Percentiles rank a stretch among this genome's conserved stretches.
Conservation (phyloP, 64 coral and sea anemone genomes). For the Platygyra sinensis region DNA sequence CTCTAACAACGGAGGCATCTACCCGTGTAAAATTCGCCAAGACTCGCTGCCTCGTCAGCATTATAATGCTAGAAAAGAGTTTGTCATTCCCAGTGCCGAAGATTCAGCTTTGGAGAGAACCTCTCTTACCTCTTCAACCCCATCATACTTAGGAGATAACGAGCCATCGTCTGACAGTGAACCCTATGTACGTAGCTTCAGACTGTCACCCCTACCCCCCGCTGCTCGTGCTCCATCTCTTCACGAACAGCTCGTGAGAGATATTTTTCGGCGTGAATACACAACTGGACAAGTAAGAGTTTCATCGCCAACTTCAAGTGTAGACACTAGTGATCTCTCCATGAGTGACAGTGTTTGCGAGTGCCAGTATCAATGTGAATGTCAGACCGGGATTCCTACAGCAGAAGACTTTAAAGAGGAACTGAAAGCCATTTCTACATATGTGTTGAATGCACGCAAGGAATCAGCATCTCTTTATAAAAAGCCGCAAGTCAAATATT, state of each 20-base stretch:
- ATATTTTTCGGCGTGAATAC: conserved; percentile 5
- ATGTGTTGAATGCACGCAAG: conserved; percentile 54
- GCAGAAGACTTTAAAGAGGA: conserved; percentile 75
- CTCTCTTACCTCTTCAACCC: not conserved
- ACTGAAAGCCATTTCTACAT: conserved; percentile 74
- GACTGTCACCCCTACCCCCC: not conserved
- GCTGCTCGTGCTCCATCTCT: not conserved
- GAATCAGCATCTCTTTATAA: conserved; percentile 20
- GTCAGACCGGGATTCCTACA: conserved; percentile 79
- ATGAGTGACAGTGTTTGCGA: conserved; percentile 44
- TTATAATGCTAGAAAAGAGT: not conserved
- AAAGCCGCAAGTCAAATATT: conserved; percentile 39
- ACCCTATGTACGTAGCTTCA: not conserved
- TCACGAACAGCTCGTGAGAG: not conserved
- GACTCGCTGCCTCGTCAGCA: not conserved
- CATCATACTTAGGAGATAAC: not conserved
- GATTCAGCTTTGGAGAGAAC: not conserved
- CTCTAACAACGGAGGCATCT: conserved; percentile 17
- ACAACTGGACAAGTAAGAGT: not conserved
- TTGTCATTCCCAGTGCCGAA: not conserved
- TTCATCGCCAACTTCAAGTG: conserved; percentile 73
- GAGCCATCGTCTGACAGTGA: not conserved
- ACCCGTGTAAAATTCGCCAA: not conserved
- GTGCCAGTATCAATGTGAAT: conserved; percentile 63
- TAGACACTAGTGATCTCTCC: conserved; percentile 72